Conservation (phyloP, 2,113 vertebrate genomes). For the Catharus bicknelli region DNA sequence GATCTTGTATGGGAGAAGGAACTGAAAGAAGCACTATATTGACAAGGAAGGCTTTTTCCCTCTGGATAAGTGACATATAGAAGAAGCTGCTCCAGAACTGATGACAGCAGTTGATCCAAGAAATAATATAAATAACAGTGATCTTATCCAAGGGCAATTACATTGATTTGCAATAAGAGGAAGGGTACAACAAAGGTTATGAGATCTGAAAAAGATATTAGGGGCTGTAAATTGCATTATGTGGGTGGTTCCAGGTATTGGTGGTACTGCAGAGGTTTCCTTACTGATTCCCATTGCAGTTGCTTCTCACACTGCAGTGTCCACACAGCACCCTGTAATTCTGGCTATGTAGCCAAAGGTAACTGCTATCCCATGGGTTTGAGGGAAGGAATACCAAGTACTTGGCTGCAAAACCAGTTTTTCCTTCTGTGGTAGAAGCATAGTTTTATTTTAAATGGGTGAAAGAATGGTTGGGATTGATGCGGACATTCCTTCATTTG, state of each 20-base stretch:
- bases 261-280: neutral
- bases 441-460: neutral
- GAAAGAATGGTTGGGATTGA: neutral
- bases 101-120: neutral
- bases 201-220: neutral
- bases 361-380: neutral
- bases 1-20: neutral
- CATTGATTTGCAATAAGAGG: neutral
- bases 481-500: neutral
- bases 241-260: neutral
- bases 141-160: neutral
- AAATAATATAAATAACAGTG: neutral
- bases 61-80: neutral
- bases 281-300: neutral
- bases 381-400: neutral
- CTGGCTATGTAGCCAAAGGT: neutral
- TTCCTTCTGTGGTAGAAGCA: neutral
- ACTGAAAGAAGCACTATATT: neutral
- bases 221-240: neutral
- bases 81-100: neutral
- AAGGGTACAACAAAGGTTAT: neutral
- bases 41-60: neutral
- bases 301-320: neutral
- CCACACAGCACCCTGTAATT: rapidly evolving
- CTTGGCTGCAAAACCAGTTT: neutral